Evolutionary conservation across 2,888 invertebrate genomes (phyloP).

Genomic region (Caenorhabditis panamensis): DNA sequence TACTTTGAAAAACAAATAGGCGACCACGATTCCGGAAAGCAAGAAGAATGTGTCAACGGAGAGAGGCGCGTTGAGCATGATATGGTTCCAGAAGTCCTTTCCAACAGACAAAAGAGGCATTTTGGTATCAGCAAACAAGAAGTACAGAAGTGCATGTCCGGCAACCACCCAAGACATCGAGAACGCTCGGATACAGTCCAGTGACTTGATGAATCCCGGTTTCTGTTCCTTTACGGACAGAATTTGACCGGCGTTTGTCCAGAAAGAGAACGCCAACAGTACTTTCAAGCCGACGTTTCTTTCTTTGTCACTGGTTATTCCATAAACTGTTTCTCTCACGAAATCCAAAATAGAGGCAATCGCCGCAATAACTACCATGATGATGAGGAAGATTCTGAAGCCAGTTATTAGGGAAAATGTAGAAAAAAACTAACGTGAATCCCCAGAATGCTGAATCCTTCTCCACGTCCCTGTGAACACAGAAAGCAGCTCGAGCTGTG

Average conservation of each 20-base stretch:
- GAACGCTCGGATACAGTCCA: conserved; percentile 72
- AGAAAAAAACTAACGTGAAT: conserved; percentile 34
- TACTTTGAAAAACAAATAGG: conserved; percentile 72
- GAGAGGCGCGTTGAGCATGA: conserved; percentile 63
- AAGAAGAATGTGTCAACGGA: conserved; percentile 76
- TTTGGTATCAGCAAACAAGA: conserved; percentile 25
- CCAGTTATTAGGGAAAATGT: conserved; percentile 32
- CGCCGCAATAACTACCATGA: conserved; percentile 27
- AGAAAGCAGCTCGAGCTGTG: conserved; percentile 16
- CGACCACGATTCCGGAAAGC: conserved; percentile 69
- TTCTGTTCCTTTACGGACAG: conserved; percentile 55
- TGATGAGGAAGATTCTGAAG: conserved; percentile 38
- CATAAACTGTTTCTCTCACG: conserved; percentile 36
- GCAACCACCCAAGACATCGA: conserved; percentile 73
- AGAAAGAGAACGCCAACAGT: conserved; percentile 60
- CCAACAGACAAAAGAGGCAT: conserved; percentile 9
- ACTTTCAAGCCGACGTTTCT: conserved; percentile 28
- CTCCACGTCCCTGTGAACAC: conserved; percentile 39
- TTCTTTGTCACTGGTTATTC: conserved; percentile 25
- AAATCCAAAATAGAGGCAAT: conserved; percentile 33
- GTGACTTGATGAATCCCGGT: conserved; percentile 66
- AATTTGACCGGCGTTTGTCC: conserved; percentile 58
- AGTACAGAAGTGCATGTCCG: conserved; percentile 57
- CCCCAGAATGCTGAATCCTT: conserved; percentile 53
- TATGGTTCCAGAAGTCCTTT: conserved; percentile 43